These are phyloP conservation scores for Calephelis perditalis DNA, from an alignment of 2,888 invertebrate species.

Conservation along the genomic window DNA sequence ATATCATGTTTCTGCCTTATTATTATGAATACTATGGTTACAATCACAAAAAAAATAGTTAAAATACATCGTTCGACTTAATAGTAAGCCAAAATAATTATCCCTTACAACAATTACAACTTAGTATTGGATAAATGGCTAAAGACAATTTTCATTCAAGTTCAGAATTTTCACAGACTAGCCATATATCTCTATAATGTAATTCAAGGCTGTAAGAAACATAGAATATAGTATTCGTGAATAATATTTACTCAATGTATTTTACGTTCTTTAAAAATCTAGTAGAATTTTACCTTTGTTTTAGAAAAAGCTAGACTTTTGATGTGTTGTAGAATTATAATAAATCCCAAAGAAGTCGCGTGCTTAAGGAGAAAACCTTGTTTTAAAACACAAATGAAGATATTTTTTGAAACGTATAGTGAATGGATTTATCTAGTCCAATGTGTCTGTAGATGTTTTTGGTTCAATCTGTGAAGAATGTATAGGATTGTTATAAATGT, in stretches of 20 bases:
- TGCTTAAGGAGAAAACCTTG: slow-evolving; percentile 44
- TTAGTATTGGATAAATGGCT: too few species aligned
- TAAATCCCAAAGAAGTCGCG: slow-evolving; percentile 43
- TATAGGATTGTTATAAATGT: slow-evolving; percentile 24
- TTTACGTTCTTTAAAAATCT: slow-evolving; percentile 42
- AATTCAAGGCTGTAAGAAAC: slow-evolving; percentile 47
- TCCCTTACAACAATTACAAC: too few species aligned
- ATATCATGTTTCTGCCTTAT: too few species aligned
- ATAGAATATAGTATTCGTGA: slow-evolving; percentile 48
- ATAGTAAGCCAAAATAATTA: too few species aligned
- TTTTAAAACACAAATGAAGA: slow-evolving; percentile 58
- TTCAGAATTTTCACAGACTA: too few species aligned
- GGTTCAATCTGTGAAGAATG: slow-evolving; percentile 29
- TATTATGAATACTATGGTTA: too few species aligned
- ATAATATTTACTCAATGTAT: slow-evolving; percentile 41
- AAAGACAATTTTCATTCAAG: too few species aligned
- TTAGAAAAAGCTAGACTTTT: slow-evolving; percentile 66
- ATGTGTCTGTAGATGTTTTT: slow-evolving; percentile 41
- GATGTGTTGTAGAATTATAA: slow-evolving; percentile 58
- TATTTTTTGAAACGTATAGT: slow-evolving; percentile 72
- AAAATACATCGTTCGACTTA: too few species aligned
- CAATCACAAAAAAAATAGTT: too few species aligned
- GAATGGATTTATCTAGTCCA: slow-evolving; percentile 44
- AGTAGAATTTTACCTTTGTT: slow-evolving; percentile 46
- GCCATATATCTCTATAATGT: not conserved